Base-by-base conservation (phyloP, 2,888 invertebrate genomes). In the Patella depressa region DNA sequence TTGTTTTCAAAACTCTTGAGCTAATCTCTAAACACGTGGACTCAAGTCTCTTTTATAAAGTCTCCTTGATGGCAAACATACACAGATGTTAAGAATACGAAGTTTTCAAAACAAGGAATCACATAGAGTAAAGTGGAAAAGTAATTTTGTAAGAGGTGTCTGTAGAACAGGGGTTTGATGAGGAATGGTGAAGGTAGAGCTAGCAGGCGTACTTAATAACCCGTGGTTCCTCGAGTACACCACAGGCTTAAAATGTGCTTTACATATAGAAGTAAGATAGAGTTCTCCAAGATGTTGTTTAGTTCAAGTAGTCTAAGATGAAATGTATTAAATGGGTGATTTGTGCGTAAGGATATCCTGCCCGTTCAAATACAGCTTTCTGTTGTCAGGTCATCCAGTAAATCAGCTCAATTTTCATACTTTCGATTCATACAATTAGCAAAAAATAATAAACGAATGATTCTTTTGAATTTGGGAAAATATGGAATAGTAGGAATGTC, bases 31-130 rank as follows among this genome's bases (percentile, higher is more conserved):
- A 19, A 24, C 65, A 65, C 65, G 24, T 24, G 65, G 65, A 65
- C 12, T 5, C 24, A 17, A 24, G 24, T 45, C 45, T 9, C 45
- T 65, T 65, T 65, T 65, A 65, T 65, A 65, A 65, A 65, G 14
- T 24, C 24, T 24, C 19, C 65, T 65, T 65, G 7, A 65, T 65
- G 19, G 12, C 24, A 19, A 65, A 65, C 53, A 17, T 55, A 70
- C 78, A 73, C 80, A 80, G 75, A 73, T 80, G 80, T 74, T 79
- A 73, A 57, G 71, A 75, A 79, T 80, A 80, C 71, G 12, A 19
- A 70, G 80, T 78, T 78, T 77, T 80, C 75, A 78, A 80, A 78
- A 78, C 78, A 78, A 75, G 78, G 78, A 80, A 80, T 78, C 76
- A 78, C 75, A 73, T 57, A 7, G 4, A 65, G 74, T 72, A 70